Conservation (phyloP, 2,797 vertebrate genomes). For the Adelosebastes latens region DNA sequence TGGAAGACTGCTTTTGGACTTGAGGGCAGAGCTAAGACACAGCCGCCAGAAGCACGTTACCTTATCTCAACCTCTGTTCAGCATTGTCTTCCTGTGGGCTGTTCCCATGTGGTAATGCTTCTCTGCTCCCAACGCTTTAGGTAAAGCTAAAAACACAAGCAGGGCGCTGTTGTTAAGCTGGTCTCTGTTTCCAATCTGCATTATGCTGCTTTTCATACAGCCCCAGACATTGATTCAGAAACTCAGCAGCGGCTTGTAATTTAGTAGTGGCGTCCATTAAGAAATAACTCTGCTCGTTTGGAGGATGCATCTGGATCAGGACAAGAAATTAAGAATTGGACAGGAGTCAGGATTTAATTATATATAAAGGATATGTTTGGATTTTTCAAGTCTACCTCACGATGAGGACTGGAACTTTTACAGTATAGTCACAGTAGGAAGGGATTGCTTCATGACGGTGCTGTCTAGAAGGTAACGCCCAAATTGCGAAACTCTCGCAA, state of each 20-base stretch:
- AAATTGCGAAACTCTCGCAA: no score
- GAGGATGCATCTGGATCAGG: background rate
- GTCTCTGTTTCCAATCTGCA: background rate
- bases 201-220: background rate
- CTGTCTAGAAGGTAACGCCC: no score
- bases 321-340: background rate
- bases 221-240: background rate
- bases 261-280: background rate
- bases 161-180: constrained; percentile 2
- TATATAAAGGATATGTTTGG: no score
- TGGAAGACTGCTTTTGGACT: constrained; percentile 43
- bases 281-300: background rate
- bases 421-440: background rate
- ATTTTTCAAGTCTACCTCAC: background rate
- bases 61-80: constrained; percentile 58
- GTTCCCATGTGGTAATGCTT: constrained; percentile 23
- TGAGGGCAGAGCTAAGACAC: constrained; percentile 36
- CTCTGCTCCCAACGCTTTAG: constrained; percentile 15
- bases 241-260: background rate
- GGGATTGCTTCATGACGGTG: background rate
- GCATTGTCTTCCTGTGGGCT: constrained; percentile 36
- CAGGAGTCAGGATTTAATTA: no score
- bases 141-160: constrained; percentile 35
- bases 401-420: background rate
- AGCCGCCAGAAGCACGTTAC: constrained; percentile 37